A percentile compares a stretch with the other conserved stretches of the same genome.
Conservation (phyloP, 2,888 invertebrate genomes). For the Tillus elongatus region DNA sequence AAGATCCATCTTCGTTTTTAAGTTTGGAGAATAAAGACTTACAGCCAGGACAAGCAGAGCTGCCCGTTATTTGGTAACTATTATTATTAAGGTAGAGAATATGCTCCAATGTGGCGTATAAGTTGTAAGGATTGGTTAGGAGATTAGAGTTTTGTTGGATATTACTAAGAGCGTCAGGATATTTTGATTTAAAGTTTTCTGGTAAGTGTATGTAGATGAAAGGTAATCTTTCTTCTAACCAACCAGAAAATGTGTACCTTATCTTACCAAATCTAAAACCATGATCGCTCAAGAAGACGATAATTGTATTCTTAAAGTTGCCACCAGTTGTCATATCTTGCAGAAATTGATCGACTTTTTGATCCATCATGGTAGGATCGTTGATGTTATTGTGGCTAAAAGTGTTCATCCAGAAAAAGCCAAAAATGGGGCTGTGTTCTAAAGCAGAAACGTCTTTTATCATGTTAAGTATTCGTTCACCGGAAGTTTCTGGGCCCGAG, state of each 20-base stretch:
- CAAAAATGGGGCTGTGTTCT: slow-evolving; percentile 55
- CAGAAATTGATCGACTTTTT: slow-evolving; percentile 51
- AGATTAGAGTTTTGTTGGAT: slow-evolving; percentile 55
- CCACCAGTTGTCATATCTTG: slow-evolving; percentile 51
- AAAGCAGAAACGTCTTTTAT: slow-evolving; percentile 57
- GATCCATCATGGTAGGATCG: slow-evolving; percentile 61
- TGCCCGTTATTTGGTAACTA: slow-evolving; percentile 28
- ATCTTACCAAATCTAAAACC: slow-evolving; percentile 71
- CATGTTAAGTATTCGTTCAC: slow-evolving; percentile 60
- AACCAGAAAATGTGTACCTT: slow-evolving; percentile 60
- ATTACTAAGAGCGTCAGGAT: slow-evolving; percentile 49
- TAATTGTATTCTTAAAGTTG: slow-evolving; percentile 54
- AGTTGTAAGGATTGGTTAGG: slow-evolving; percentile 66
- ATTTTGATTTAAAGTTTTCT: slow-evolving; percentile 46
- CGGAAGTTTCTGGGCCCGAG: slow-evolving; percentile 53
- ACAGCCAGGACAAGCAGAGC: slow-evolving; percentile 56
- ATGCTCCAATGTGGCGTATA: slow-evolving; percentile 63
- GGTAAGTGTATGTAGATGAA: slow-evolving; percentile 65
- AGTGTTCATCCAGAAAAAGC: slow-evolving; percentile 72
- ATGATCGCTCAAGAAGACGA: slow-evolving; percentile 71
- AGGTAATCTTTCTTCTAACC: slow-evolving; percentile 74
- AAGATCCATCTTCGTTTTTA: slow-evolving; percentile 49
- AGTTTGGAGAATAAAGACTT: slow-evolving; percentile 53
- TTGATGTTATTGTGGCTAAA: slow-evolving; percentile 67
- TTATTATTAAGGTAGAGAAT: slow-evolving; percentile 47